Evolutionary conservation across 1,140 invertebrate species (phyloP).

Genomic region (Druon quercuslanigerum): DNA sequence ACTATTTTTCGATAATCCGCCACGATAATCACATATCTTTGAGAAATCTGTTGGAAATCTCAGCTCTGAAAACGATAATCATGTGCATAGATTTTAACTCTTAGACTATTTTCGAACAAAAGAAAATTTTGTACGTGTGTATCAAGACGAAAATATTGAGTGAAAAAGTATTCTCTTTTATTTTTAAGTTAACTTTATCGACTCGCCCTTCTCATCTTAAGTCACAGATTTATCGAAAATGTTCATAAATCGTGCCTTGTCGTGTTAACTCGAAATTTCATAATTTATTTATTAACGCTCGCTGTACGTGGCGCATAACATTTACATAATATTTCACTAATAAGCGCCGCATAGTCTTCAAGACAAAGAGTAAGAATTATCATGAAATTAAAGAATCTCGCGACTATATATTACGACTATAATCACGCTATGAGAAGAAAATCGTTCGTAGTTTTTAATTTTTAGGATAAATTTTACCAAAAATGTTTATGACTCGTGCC

Average conservation of each 20-base stretch:
- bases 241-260: slow-evolving; percentile 30
- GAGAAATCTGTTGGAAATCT: slow-evolving; percentile 10
- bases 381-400: not conserved
- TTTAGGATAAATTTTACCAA: not conserved
- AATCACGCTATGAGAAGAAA: not conserved
- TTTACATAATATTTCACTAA: slow-evolving; percentile 2
- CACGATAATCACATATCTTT: slow-evolving; percentile 8
- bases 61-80: not conserved
- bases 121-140: too few relatives aligned
- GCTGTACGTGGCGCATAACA: not conserved
- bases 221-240: slow-evolving; percentile 12
- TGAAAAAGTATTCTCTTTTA: too few relatives aligned
- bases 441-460: too few relatives aligned
- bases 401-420: not conserved
- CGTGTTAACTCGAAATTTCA: not conserved
- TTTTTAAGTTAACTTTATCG: not conserved
- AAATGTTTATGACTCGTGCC: slow-evolving; percentile 7
- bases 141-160: too few relatives aligned
- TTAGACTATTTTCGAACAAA: too few relatives aligned
- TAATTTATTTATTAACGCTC: not conserved
- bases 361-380: not conserved
- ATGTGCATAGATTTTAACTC: too few relatives aligned
- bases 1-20: not conserved
- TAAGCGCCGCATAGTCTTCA: slow-evolving; percentile 5
- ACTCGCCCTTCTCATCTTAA: not conserved